Percentiles rank a stretch among this genome's conserved stretches.
Conservation (phyloP, 2,797 vertebrate species). For the Synaphobranchus kaupii region DNA sequence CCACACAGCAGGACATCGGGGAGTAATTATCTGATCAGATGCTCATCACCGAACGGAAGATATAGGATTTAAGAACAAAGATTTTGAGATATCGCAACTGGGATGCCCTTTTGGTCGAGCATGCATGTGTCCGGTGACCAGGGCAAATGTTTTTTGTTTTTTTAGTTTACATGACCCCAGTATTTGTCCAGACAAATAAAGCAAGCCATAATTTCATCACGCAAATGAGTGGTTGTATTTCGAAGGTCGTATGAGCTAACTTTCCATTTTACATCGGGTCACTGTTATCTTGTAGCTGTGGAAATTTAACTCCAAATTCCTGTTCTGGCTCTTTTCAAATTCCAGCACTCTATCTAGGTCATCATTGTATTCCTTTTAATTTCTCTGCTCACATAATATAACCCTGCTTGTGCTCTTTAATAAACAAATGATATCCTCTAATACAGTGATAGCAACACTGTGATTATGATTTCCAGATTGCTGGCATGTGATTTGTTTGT, state of each 20-base stretch:
- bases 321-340: background rate
- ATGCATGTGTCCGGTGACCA: background rate
- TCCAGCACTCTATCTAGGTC: background rate
- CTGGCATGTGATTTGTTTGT: background rate
- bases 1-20: background rate
- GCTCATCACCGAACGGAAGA: background rate
- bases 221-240: background rate
- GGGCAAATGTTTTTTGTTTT: background rate
- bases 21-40: background rate
- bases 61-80: background rate
- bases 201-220: background rate
- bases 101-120: background rate
- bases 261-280: background rate
- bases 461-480: background rate
- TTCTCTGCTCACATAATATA: background rate
- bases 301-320: background rate
- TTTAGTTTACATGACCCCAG: background rate
- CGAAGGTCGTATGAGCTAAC: background rate
- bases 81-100: background rate
- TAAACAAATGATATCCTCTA: background rate
- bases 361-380: background rate
- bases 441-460: background rate
- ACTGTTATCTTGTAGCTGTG: constrained; percentile 1
- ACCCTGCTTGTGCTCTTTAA: background rate
- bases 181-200: background rate